Conservation (phyloP, 2,888 invertebrate species). For the Sarcophaga carnaria region DNA sequence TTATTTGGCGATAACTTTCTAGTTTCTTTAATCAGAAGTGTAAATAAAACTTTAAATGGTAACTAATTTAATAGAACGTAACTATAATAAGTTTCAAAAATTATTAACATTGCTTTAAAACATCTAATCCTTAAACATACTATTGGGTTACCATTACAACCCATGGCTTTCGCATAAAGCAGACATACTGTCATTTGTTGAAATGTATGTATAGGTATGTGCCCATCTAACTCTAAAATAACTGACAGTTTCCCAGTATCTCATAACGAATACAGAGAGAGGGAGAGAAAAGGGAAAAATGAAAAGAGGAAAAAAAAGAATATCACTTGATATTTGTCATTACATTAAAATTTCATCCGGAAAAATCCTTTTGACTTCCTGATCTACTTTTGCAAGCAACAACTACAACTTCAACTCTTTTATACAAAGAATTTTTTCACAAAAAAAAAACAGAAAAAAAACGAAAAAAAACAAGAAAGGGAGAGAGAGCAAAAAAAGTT, state of each 20-base stretch:
- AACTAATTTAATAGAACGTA: too few relatives aligned
- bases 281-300: background rate
- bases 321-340: conserved; percentile 42
- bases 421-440: background rate
- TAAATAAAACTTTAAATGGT: too few relatives aligned
- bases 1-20: too few relatives aligned
- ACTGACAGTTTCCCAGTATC: background rate
- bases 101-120: too few relatives aligned
- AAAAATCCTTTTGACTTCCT: conserved; percentile 66
- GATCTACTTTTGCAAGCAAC: conserved; percentile 52
- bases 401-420: conserved; percentile 18
- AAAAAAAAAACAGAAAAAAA: background rate
- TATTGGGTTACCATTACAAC: background rate
- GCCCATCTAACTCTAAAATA: background rate
- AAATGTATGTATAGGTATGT: too few relatives aligned
- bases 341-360: conserved; percentile 63
- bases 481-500: background rate
- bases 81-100: too few relatives aligned
- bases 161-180: background rate
- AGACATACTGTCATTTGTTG: background rate
- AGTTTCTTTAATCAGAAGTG: too few relatives aligned
- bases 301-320: background rate
- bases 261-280: background rate
- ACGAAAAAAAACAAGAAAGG: background rate
- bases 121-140: too few relatives aligned